Evolutionary conservation across 2,113 vertebrate species (phyloP), one percentile per base, ranked within the genome.

Genomic region (Bujurquina vittata): DNA sequence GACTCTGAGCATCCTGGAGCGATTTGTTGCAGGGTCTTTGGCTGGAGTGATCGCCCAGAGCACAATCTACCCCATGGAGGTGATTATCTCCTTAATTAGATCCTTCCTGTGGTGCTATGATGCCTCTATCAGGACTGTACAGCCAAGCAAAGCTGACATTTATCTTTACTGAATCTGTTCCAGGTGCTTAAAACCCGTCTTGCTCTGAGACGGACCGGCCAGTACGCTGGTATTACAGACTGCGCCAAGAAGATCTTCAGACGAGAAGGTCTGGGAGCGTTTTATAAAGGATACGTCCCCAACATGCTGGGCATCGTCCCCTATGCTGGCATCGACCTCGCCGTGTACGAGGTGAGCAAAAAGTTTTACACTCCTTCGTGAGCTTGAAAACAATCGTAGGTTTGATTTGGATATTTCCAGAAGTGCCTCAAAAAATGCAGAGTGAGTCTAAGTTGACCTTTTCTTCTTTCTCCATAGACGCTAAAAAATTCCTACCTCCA

Each of bases 281-380:
- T 99, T 90, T 99, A 99, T 91, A 99, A 98, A 93, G 98, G 98
- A 89, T 99, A 98, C 4, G 22, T 99, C 22, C 98, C 98, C 35
- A 99, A 99, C 93, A 97, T 99, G 97, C 59, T 99, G 31, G 98
- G 98, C 6, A 99, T 99, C 95, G 97, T 99, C 94, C 98, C 98
- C 0, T 99, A 99, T 0, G 98, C 98, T 0, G 98, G 98, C 20
- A 99, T 99, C 18, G 98, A 99, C 94, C 94, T 99, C 73, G 98
- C 98, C 0, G 96, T 99, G 26, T 99, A 99, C 4, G 98, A 99
- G 97, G 98, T 99, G 90, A 90, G 95, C 57, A 10, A 9, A 9
- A 37, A 37, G 12, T 12, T 9, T 43, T 49, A 1, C 46, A 5
- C 15, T 6, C 46, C 46, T 49, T 49, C 6, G 15, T 5, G 46